Evolutionary conservation across 2,888 invertebrate genomes (phyloP), one percentile per base, ranked within the genome.

Genomic region (Drosophila melanosoma): DNA sequence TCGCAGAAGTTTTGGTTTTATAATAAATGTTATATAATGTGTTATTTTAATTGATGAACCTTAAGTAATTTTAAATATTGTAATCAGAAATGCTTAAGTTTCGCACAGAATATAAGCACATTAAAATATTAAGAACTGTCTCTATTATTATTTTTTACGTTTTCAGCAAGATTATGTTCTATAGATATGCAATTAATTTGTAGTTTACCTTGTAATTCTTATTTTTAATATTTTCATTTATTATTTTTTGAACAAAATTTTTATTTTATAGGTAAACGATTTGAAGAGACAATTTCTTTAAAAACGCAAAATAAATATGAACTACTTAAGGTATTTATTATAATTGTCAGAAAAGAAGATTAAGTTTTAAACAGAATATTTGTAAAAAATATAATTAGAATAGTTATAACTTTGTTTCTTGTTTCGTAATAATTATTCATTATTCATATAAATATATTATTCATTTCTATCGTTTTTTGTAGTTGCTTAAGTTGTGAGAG

Each of bases 401-500:
- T 20, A 42, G 20, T 42, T 42, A 3, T 0, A 42, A 20, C 20
- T 12, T 20, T 20, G 1, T 12, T 3, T 20, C 7, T 1, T 42
- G 12, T 45, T 12, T 12, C 3, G 12, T 15, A 15, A 8, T 15
- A 23, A 45, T 23, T 23, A 15, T 23, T 15, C 10, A 8, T 8
- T 23, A 38, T 17, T n/a, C n/a, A 8, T n/a, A 20, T 5, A 11
- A 35, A 4, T 8, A 20, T 20, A 29, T 11, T 26, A 45, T 36
- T 6, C 6, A 20, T 40, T 40, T 20, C 12, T 8, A 15, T 12
- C 17, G 10, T 6, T 17, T 23, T 32, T 67, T 52, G 54, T 56
- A 59, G 23, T 35, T 54, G 29, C n/a, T 53, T 35, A 29, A 23
- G n/a, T 20, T 57, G 58, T 65, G 49, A 42, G 62, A 69, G 66